Percentiles rank a stretch among this genome's conserved stretches.
Conservation (phyloP, 2,113 vertebrate species). For the Grus americana region DNA sequence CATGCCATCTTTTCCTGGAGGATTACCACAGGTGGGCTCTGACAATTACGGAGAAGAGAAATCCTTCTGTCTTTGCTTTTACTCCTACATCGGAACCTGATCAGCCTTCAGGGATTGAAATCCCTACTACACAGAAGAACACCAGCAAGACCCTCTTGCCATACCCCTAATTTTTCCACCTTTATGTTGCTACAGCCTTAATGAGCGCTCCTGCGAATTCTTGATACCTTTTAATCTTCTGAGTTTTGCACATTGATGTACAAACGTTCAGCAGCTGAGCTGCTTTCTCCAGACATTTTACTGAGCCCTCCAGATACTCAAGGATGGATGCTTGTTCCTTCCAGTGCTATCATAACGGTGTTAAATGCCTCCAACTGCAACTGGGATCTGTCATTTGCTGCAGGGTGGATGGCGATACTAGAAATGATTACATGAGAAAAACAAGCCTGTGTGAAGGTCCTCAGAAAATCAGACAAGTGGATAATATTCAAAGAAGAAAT, state of each 20-base stretch:
- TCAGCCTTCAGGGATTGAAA: neutral
- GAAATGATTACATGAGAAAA: neutral
- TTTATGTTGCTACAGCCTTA: neutral
- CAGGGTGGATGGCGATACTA: neutral
- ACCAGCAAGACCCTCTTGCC: neutral
- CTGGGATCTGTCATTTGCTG: neutral
- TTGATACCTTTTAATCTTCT: neutral
- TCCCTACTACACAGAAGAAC: neutral
- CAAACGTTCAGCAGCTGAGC: neutral
- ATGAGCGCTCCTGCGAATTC: neutral
- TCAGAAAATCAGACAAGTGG: neutral
- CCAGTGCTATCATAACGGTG: neutral
- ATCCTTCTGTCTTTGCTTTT: neutral
- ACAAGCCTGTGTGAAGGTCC: neutral
- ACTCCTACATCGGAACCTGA: neutral
- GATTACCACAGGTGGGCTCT: neutral
- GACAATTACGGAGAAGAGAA: neutral
- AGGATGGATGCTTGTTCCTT: neutral
- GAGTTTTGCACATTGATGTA: neutral
- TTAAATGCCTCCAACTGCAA: neutral
- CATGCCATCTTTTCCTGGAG: neutral
- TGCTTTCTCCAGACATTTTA: neutral
- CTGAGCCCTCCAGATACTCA: accelerated
- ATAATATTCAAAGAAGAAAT: neutral
- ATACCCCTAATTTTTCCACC: neutral